These are phyloP conservation scores for Arizona elegans DNA, from an alignment of 2,113 vertebrate species.

Conservation along the genomic window DNA sequence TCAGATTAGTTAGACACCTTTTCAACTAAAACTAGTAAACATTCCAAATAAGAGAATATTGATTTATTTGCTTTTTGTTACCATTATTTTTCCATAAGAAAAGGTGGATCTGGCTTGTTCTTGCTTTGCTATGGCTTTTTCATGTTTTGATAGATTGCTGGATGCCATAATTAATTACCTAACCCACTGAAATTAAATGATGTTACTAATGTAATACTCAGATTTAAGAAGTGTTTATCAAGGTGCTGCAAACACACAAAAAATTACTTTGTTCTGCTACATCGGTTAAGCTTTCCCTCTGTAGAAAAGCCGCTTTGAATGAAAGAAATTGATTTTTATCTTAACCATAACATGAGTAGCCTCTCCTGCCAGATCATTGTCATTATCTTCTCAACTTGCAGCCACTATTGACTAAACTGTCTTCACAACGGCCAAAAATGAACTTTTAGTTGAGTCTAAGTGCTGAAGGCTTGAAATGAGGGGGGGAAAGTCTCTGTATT, in stretches of 20 bases:
- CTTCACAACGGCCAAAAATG: not conserved
- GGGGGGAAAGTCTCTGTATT: not conserved
- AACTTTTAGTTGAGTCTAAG: not conserved
- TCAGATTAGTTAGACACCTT: constrained; percentile 9
- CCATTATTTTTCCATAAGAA: not conserved
- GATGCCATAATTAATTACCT: not conserved
- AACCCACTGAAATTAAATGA: not conserved
- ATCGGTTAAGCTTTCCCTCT: not conserved
- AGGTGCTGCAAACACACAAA: not conserved
- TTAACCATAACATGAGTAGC: not conserved
- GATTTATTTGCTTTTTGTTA: not conserved
- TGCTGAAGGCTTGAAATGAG: not conserved
- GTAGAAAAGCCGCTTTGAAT: not conserved
- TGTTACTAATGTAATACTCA: not conserved
- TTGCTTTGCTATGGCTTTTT: not conserved
- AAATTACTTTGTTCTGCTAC: not conserved
- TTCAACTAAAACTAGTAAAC: not conserved
- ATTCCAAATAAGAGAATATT: not conserved
- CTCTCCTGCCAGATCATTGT: not conserved
- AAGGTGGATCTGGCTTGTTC: not conserved
- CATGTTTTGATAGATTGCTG: not conserved
- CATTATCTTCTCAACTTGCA: not conserved
- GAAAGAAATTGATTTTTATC: not conserved
- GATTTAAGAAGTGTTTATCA: not conserved
- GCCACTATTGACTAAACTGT: not conserved